These are phyloP conservation scores for Agrilus planipennis DNA, from an alignment of 1,140 invertebrate genomes.

Conservation along the genomic window DNA sequence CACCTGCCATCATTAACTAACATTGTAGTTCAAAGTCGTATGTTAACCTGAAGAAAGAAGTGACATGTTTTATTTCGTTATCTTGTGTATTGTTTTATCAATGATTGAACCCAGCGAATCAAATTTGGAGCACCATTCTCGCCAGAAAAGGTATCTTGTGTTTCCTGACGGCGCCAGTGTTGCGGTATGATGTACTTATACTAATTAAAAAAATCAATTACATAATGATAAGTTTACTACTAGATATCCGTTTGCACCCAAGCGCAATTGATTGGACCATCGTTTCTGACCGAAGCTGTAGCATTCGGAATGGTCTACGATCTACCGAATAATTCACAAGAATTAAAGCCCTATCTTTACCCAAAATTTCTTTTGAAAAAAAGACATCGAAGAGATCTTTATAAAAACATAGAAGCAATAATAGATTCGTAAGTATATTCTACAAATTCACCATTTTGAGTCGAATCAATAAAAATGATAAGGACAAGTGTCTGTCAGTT, in stretches of 20 bases:
- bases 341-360: constrained; percentile 34
- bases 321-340: constrained; percentile 53
- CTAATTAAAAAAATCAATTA: too few species aligned
- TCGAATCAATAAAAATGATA: too few species aligned
- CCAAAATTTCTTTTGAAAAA: constrained; percentile 36
- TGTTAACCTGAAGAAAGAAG: too few species aligned
- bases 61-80: too few species aligned
- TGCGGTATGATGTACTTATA: constrained; percentile 52
- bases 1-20: too few species aligned
- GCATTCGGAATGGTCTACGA: constrained; percentile 70
- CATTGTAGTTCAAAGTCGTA: too few species aligned
- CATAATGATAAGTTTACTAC: too few species aligned
- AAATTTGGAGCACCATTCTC: too few species aligned
- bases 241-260: constrained; percentile 20
- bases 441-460: too few species aligned
- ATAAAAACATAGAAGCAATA: constrained; percentile 53
- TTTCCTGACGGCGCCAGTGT: constrained; percentile 62
- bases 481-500: too few species aligned
- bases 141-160: constrained; percentile 52
- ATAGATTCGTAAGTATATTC: constrained; percentile 59
- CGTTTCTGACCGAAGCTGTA: constrained; percentile 50
- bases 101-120: too few species aligned
- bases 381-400: constrained; percentile 44
- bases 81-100: too few species aligned
- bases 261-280: constrained; percentile 33